Base-by-base conservation (phyloP, 1,140 invertebrate genomes). In the Ips nitidus region DNA sequence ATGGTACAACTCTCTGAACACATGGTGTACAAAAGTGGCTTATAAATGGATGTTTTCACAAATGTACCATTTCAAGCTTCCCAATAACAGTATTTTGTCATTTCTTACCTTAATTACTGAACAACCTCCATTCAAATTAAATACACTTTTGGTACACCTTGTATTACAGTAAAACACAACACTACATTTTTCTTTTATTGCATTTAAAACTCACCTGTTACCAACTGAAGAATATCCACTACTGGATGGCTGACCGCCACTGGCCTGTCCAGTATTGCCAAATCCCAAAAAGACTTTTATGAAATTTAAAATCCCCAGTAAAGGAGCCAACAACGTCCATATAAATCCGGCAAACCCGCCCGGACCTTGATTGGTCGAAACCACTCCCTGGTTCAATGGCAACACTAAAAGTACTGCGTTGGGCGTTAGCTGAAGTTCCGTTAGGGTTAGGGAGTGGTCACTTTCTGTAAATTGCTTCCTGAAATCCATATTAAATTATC, bases 401-500 rank as follows among this genome's bases (percentile, higher is more conserved):
- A 95, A 80, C 66, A 95, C 89, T 53, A 94, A 84, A 47, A 96
- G 79, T 1, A 92, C 90, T 37, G 93, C 89, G 55, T 89, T 91
- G 0, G 94, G 94, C 58, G 89, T 86, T 53, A 97, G 83, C 73
- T 89, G 85, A 53, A 96, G 79, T 45, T 90, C 87, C 8, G 83
- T 73, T 7, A 97, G 82, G 4, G 87, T 87, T 74, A 84, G 80
- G 2, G 78, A 76, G 73, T 91, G 86, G 67, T 91, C 87, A 1
- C 83, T 81, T 2, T 81, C 75, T 3, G 84, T 86, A 73, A 95
- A 89, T 76, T 92, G 88, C 53, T 88, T 84, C 41, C 90, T 71
- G 40, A 43, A 71, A 59, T 50, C 2, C 41, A 45, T 36, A 62
- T 41, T 52, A 60, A 37, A 52, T 41, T n/a, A 8, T 3, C 37